Evolutionary conservation across 2,113 vertebrate species (phyloP), one percentile per base, ranked within the genome.

Genomic region (Triplophysa rosa): DNA sequence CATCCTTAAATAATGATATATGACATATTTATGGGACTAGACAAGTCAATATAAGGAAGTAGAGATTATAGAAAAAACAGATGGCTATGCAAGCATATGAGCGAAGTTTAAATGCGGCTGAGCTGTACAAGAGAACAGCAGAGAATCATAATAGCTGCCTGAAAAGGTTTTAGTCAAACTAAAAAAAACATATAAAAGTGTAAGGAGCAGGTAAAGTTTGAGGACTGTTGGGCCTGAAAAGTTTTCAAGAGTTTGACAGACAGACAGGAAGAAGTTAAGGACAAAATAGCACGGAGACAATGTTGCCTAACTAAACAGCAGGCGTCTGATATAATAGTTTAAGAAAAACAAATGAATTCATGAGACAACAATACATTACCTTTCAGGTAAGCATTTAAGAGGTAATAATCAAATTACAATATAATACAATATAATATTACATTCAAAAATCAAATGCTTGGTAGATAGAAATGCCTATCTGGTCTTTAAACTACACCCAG

Each of bases 141-240:
- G 11, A 58, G 29, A 71, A 71, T n/a, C 33, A 17, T 58, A 37
- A 21, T 14, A n/a, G 49, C n/a, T 23, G 54, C 54, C 69, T 23
- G n/a, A n/a, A 72, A 72, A 9, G 29, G 16, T 40, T 72, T 59
- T 23, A 42, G n/a, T n/a, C 23, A 33, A 59, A 72, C 19, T 14
- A 7, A 59, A 29, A 54, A 17, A 10, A 58, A 71, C 54, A 23
- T 72, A 59, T 42, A 3, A 72, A 72, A 40, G 58, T 72, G 29
- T n/a, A 23, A 59, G 13, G n/a, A 59, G 58, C 59, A 72, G 16
- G 52, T 21, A 17, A 21, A n/a, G 49, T 56, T 70, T 37, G 29
- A 70, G 52, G 26, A 70, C 17, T 37, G 24, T 9, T 54, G 37
- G 69, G 37, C 68, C 6, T 58, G 66, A 24, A 16, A 66, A 67